Percentiles rank a stretch among this genome's conserved stretches.
Conservation (phyloP, 2,113 vertebrate genomes). For the Rhizomys pruinosus region DNA sequence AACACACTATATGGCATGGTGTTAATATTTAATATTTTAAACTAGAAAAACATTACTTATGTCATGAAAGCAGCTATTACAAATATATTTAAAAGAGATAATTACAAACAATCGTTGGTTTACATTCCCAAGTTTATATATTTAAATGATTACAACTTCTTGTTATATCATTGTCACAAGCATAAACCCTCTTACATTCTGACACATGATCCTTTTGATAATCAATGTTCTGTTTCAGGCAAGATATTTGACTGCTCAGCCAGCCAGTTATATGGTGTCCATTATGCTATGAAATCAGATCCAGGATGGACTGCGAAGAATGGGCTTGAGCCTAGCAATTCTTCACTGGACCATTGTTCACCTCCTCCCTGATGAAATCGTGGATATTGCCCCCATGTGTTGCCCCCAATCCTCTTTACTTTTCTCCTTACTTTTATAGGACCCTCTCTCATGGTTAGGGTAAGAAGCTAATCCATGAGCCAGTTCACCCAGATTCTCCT, state of each 20-base stretch:
- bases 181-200: neutral
- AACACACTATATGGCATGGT: neutral
- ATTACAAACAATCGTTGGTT: neutral
- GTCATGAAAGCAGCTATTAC: neutral
- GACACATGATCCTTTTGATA: neutral
- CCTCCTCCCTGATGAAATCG: neutral
- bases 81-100: neutral
- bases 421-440: neutral
- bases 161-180: neutral
- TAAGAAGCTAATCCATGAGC: neutral
- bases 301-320: too few species aligned
- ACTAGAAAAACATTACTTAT: neutral
- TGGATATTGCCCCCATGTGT: too few species aligned
- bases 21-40: neutral
- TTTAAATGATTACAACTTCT: neutral
- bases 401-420: neutral
- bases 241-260: neutral
- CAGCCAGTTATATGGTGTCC: neutral
- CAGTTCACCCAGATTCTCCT: neutral
- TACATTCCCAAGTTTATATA: neutral
- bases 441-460: neutral
- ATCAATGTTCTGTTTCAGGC: neutral
- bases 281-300: neutral
- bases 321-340: neutral
- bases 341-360: neutral